Base-by-base conservation (phyloP, 2,113 vertebrate species). In the Amia ocellicauda region DNA sequence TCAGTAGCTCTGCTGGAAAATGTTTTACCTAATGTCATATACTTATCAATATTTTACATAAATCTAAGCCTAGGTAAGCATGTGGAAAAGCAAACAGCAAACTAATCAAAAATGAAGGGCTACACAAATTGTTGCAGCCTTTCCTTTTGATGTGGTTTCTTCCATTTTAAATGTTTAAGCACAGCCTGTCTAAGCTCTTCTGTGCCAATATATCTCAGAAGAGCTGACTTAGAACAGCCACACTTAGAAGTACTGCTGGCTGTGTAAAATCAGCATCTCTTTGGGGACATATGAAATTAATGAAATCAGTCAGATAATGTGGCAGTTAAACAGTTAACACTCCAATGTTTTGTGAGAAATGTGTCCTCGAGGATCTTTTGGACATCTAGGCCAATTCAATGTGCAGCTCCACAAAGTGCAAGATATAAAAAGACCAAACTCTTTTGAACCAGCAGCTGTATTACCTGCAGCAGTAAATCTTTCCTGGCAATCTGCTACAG, bases 391-490 rank as follows among this genome's bases (percentile, higher is more conserved):
- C 67, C 70, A 75, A 77, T 77, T 83, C 77, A 71, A 70, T 58
- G 70, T 69, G 71, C 78, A 80, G 82, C 62, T 23, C 53, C 67
- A 85, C 74, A 55, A 73, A 81, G 74, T 69, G 64, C 58, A 76
- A 75, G 76, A 78, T 82, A 85, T 80, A 79, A 86, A 84, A 85
- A 86, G 70, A 86, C 80, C 64, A 82, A 74, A 83, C 79, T 70
- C 79, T 73, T 83, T 80, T 79, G 80, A 85, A 86, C 72, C 72
- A 81, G 80, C 80, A 83, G 79, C 80, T 86, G 79, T 67, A 76
- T 67, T 78, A 81, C 75, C 79, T 75, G 69, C 69, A 83, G 80
- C 82, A 75, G 75, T 86, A 85, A 83, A 86, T 90, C 81, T 89
- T 86, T 75, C 70, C 70, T 75, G 73, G 79, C 82, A 87, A 78